Percentiles rank a stretch among this genome's conserved stretches.
These are phyloP conservation scores for Diarsia dahlii DNA, from an alignment of 2,888 invertebrate genomes.

Conservation along the genomic window DNA sequence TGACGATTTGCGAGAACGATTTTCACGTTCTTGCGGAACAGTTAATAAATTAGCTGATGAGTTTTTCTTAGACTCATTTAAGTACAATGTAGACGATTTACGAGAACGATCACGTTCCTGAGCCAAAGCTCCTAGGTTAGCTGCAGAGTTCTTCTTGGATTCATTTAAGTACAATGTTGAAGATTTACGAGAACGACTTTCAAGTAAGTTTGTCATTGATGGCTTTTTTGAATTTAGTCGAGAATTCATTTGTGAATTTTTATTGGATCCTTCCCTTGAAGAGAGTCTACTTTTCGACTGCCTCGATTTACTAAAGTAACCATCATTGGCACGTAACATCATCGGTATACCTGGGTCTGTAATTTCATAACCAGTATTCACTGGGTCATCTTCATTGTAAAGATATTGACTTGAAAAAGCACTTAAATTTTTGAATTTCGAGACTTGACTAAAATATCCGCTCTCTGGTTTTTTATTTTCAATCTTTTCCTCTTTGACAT, in stretches of 20 bases:
- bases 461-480: slow-evolving; percentile 78
- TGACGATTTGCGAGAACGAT: slow-evolving; percentile 86
- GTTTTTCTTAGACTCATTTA: slow-evolving; percentile 89
- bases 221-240: slow-evolving; percentile 86
- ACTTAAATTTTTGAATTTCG: slow-evolving; percentile 85
- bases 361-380: slow-evolving; percentile 92
- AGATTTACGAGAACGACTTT: slow-evolving; percentile 86
- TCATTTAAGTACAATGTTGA: slow-evolving; percentile 87
- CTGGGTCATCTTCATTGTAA: slow-evolving; percentile 92
- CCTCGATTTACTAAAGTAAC: slow-evolving; percentile 90
- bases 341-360: slow-evolving; percentile 93
- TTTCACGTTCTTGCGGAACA: slow-evolving; percentile 81
- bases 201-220: slow-evolving; percentile 86
- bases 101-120: slow-evolving; percentile 85
- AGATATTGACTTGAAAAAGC: slow-evolving; percentile 92
- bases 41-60: slow-evolving; percentile 83
- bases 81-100: slow-evolving; percentile 86
- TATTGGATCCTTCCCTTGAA: slow-evolving; percentile 85
- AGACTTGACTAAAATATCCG: slow-evolving; percentile 84
- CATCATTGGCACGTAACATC: slow-evolving; percentile 92
- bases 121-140: slow-evolving; percentile 80
- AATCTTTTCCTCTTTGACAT: slow-evolving; percentile 61
- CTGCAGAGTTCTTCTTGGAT: slow-evolving; percentile 87
- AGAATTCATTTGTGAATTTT: slow-evolving; percentile 87
- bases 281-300: slow-evolving; percentile 85